Evolutionary conservation across 2,113 vertebrate species (phyloP).

Genomic region (Potamarius usumacintae): DNA sequence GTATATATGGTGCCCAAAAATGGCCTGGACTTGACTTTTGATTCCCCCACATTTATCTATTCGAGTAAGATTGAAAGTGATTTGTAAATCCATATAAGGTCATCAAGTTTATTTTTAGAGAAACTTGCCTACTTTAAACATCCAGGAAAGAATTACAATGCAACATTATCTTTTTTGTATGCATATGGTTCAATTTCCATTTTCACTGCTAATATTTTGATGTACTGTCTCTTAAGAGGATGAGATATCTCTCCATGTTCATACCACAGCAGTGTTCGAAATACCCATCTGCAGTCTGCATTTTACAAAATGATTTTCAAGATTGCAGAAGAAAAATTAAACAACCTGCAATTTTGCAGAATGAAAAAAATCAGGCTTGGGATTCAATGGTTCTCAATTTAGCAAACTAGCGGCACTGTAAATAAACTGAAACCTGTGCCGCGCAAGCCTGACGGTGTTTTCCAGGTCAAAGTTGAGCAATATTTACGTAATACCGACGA

Average conservation of each 20-base stretch:
- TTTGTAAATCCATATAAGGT: slow-evolving; percentile 30
- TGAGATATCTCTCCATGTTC: slow-evolving; percentile 44
- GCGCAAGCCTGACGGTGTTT: too few relatives aligned
- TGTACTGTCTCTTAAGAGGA: slow-evolving; percentile 55
- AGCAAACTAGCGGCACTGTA: too few relatives aligned
- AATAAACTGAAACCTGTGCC: too few relatives aligned
- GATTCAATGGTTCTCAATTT: too few relatives aligned
- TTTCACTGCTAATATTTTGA: slow-evolving; percentile 35
- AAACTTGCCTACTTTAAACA: slow-evolving; percentile 13
- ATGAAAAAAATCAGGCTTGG: too few relatives aligned
- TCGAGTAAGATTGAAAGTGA: slow-evolving; percentile 4
- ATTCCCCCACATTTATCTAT: slow-evolving; percentile 2
- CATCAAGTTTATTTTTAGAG: slow-evolving; percentile 32
- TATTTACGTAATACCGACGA: too few relatives aligned
- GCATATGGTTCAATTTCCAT: slow-evolving; percentile 19
- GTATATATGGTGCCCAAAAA: neutral
- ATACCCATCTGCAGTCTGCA: too few relatives aligned
- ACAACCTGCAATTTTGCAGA: too few relatives aligned
- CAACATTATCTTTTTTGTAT: neutral
- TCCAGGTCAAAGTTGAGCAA: too few relatives aligned
- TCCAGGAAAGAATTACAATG: neutral
- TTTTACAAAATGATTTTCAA: too few relatives aligned
- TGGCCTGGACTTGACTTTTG: neutral
- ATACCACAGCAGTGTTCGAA: too few relatives aligned
- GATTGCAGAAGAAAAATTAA: too few relatives aligned